These are phyloP conservation scores for Electrona antarctica DNA, from an alignment of 2,113 vertebrate species.

Conservation along the genomic window DNA sequence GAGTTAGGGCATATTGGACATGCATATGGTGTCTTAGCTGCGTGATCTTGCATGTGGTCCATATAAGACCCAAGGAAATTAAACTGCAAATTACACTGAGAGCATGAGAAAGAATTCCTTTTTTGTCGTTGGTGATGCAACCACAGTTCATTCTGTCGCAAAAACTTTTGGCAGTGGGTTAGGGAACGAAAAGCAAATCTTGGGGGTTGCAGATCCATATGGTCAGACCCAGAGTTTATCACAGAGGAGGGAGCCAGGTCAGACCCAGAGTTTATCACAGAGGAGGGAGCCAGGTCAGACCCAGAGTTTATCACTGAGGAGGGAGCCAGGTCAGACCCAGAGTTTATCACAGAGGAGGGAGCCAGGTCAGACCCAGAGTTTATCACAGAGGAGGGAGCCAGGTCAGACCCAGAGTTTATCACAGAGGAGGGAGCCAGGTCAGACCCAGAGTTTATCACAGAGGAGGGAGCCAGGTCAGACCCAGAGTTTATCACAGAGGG, in stretches of 20 bases:
- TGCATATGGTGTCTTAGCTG: slow-evolving; percentile 19
- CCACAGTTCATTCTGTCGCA: slow-evolving; percentile 42
- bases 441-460: too few relatives aligned
- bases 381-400: too few relatives aligned
- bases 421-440: too few relatives aligned
- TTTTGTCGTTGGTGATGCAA: slow-evolving; percentile 39
- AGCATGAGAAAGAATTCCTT: slow-evolving; percentile 42
- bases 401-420: too few relatives aligned
- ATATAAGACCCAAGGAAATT: slow-evolving; percentile 47
- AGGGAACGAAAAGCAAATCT: slow-evolving; percentile 15
- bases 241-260: neutral
- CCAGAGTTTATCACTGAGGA: too few relatives aligned
- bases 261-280: too few relatives aligned
- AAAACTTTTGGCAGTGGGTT: slow-evolving; percentile 25
- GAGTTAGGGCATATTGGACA: slow-evolving; percentile 36
- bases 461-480: too few relatives aligned
- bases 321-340: too few relatives aligned
- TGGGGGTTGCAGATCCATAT: neutral
- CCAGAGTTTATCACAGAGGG: too few relatives aligned
- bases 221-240: slow-evolving; percentile 16
- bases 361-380: too few relatives aligned
- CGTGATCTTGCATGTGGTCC: slow-evolving; percentile 56
- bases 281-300: too few relatives aligned
- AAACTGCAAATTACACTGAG: slow-evolving; percentile 51
- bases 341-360: too few relatives aligned